Evolutionary conservation across 2,888 invertebrate species (phyloP), one percentile per base, ranked within the genome.

Genomic region (Sphecodes monilicornis): DNA sequence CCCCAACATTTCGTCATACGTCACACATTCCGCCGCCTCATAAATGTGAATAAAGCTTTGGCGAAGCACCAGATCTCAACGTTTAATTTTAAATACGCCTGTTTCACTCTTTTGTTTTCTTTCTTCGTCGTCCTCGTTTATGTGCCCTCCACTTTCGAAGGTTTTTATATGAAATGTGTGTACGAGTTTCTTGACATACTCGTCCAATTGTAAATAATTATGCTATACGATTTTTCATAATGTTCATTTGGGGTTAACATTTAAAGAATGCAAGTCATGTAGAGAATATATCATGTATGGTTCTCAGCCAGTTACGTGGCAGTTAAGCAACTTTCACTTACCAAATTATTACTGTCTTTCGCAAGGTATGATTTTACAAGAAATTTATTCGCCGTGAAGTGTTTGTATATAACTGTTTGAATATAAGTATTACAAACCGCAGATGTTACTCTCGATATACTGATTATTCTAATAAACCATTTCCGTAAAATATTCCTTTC

Each of bases 21-120:
- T 82, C 87, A 90, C 77, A 68, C 80, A 85, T 88, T 81, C 84
- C 75, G 16, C 29, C 80, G 29, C 43, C 22, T 79, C 78, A 71
- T 75, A 86, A 77, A 54, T 84, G 60, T 66, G 46, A 78, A 73
- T 66, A 78, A 82, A 78, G 60, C 39, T 84, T 83, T 89, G 89
- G 90, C 88, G 43, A 72, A 71, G 79, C 43, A 87, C 80, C 90
- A 90, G 73, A 39, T 77, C 79, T 83, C 74, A 11, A 74, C 29
- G 39, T n/a, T 71, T 68, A 32, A 26, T 79, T 66, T 84, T 66
- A 60, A 57, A 43, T 43, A 22, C 16, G 22, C 11, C 5, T 26
- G 18, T 71, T 76, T 41, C 43, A n/a, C 69, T 73, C 68, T 66
- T 60, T 70, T 57, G 18, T 76, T 46, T 26, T 76, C 36, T n/a